Percentiles rank a stretch among this genome's conserved stretches.
phyloP scores from a whole-genome alignment of 23 tunicate species.

The Oikopleura vanhoeffeni region DNA sequence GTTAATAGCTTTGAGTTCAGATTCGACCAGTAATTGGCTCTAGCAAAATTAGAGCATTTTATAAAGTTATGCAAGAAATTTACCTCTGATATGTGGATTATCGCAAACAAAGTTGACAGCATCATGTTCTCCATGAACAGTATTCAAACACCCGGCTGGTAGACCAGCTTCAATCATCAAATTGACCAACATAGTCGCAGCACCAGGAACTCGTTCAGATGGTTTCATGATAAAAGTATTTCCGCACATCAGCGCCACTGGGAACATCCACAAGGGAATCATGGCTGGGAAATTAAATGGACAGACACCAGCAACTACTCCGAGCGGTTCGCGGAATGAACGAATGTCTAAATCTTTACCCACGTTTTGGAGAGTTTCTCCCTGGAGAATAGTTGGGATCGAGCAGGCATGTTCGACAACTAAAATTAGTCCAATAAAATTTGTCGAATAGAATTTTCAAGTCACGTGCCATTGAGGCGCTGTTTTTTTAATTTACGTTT shows the following conservation, averaged over 20 bases:
- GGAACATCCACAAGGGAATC: slow-evolving; percentile 99
- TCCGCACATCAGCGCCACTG: slow-evolving; percentile 91
- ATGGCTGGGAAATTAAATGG: slow-evolving; percentile 96
- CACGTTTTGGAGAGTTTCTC: slow-evolving; percentile 69
- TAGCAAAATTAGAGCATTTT: too few species aligned
- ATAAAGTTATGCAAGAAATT: too few species aligned
- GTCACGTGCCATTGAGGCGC: too few species aligned
- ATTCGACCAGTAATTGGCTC: too few species aligned
- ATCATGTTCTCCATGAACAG: slow-evolving; percentile 79
- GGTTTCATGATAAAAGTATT: slow-evolving; percentile 88
- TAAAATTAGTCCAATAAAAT: too few species aligned
- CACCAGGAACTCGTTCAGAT: slow-evolving; percentile 93
- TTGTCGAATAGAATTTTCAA: too few species aligned
- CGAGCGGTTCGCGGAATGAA: slow-evolving; percentile 77
- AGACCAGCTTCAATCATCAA: slow-evolving; percentile 73
- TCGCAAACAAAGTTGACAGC: slow-evolving; percentile 89
- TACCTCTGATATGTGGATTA: slow-evolving; percentile 53
- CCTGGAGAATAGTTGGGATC: slow-evolving; percentile 60
- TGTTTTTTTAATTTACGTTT: too few species aligned
- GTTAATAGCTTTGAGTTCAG: too few species aligned
- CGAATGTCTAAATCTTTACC: slow-evolving; percentile 88
- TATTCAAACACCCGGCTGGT: slow-evolving; percentile 74
- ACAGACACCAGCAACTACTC: slow-evolving; percentile 88
- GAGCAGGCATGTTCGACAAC: slow-evolving; percentile 96
- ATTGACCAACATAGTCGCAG: slow-evolving; percentile 59